phyloP scores from a whole-genome alignment of 2,113 vertebrate genomes.

The Agelaius tricolor region DNA sequence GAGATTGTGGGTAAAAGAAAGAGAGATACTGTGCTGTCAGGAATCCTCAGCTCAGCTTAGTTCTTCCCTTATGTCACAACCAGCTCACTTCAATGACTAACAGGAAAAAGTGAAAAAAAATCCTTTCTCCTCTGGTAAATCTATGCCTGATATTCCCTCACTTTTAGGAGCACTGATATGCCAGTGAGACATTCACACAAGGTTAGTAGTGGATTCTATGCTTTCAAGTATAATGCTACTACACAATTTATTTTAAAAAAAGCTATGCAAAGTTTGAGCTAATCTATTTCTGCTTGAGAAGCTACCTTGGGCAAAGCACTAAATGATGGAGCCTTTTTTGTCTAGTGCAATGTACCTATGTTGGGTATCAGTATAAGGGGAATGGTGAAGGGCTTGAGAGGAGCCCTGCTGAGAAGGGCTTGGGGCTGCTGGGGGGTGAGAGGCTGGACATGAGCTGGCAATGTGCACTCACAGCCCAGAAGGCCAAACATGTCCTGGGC shows the following conservation, averaged over 20 bases:
- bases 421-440: background rate
- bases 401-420: background rate
- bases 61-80: background rate
- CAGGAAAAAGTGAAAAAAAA: background rate
- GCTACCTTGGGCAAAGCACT: background rate
- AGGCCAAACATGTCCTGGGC: fast-evolving
- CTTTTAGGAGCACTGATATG: background rate
- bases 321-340: background rate
- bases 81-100: background rate
- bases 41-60: background rate
- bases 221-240: background rate
- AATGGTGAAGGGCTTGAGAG: background rate
- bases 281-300: background rate
- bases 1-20: background rate
- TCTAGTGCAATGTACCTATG: background rate
- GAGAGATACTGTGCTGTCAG: background rate
- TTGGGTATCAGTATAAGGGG: background rate
- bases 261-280: background rate
- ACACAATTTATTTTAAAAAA: background rate
- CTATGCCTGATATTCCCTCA: background rate
- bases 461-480: background rate
- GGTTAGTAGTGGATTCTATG: background rate
- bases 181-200: background rate
- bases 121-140: background rate
- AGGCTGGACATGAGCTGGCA: background rate